Base-by-base conservation (phyloP, 1,140 invertebrate genomes). In the roundworm (Caenorhabditis elegans) region DNA sequence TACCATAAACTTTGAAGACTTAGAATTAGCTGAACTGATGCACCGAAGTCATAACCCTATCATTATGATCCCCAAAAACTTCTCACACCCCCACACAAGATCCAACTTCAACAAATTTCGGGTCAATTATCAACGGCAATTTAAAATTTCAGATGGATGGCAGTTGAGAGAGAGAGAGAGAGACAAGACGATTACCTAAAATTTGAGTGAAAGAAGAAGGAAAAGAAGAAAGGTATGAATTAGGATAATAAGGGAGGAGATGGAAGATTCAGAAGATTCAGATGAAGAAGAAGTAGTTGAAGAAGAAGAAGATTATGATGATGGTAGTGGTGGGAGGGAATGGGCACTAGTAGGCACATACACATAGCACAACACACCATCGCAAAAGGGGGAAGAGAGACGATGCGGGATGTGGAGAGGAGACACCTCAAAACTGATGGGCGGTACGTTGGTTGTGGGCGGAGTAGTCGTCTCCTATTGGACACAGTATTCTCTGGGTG, bases 341-440 rank as follows among this genome's bases (percentile, higher is more conserved):
- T 53, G n/a, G 49, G 4, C 13, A 3, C n/a, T 24, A 3, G 60
- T 22, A 11, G 34, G 15, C 28, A 22, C 22, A 70, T 31, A 34
- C 60, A 70, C 60, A 70, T 70, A 70, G 60, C 60, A 70, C 60
- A 70, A 70, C 60, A 70, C 60, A 70, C 60, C 60, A 39, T 60
- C 53, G 53, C 31, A 34, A 60, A 31, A 28, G 19, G 19, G 60
- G 28, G 34, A 22, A 24, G 34, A 39, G 34, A 70, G 60, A 70
- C 34, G 60, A 39, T 5, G 39, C 60, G 60, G 34, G 34, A 39
- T 39, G 60, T 8, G 34, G 28, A 34, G 19, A 34, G 22, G 60
- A 70, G 60, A 70, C 34, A 39, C 60, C 60, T 34, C 60, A 70
- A 70, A 34, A 34, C 60, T 31, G 60, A 28, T 36, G 60, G 60